These are phyloP conservation scores for Tyria jacobaeae DNA, from an alignment of 2,888 invertebrate genomes.

Conservation along the genomic window DNA sequence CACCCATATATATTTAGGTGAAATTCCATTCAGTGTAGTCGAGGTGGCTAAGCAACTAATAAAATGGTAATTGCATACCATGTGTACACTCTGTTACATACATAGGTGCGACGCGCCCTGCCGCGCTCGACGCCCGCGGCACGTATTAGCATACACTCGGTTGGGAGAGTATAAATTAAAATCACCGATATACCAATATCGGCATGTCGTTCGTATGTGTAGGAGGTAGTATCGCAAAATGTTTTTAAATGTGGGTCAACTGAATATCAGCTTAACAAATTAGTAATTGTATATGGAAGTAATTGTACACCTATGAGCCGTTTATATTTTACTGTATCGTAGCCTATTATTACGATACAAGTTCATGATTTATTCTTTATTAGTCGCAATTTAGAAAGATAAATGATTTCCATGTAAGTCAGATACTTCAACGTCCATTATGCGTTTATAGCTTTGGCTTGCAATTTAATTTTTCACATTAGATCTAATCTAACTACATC, in stretches of 20 bases:
- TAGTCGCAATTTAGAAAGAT: conserved; percentile 73
- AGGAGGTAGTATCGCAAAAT: conserved; percentile 75
- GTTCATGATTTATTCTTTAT: conserved; percentile 76
- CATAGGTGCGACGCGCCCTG: conserved; percentile 51
- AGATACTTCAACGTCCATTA: conserved; percentile 24
- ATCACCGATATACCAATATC: conserved; percentile 68
- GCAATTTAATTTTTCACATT: background rate
- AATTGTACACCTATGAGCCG: conserved; percentile 75
- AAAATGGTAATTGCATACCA: conserved; percentile 52
- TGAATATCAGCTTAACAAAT: conserved; percentile 68
- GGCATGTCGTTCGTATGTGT: conserved; percentile 70
- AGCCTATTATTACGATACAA: conserved; percentile 73
- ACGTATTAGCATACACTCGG: conserved; percentile 64
- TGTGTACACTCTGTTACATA: conserved; percentile 46
- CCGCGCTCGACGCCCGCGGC: conserved; percentile 59
- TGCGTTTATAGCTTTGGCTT: conserved; percentile 1
- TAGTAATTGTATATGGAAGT: conserved; percentile 73
- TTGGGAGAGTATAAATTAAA: conserved; percentile 56
- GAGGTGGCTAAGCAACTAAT: conserved; percentile 43
- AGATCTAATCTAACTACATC: background rate
- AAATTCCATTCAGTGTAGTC: conserved; percentile 37
- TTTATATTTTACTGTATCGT: conserved; percentile 68
- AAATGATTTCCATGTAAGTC: conserved; percentile 58
- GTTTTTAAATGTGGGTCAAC: conserved; percentile 70
- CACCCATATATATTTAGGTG: conserved; percentile 31